These are phyloP conservation scores for Tympanuchus pallidicinctus DNA, from an alignment of 2,113 vertebrate species.

Conservation along the genomic window DNA sequence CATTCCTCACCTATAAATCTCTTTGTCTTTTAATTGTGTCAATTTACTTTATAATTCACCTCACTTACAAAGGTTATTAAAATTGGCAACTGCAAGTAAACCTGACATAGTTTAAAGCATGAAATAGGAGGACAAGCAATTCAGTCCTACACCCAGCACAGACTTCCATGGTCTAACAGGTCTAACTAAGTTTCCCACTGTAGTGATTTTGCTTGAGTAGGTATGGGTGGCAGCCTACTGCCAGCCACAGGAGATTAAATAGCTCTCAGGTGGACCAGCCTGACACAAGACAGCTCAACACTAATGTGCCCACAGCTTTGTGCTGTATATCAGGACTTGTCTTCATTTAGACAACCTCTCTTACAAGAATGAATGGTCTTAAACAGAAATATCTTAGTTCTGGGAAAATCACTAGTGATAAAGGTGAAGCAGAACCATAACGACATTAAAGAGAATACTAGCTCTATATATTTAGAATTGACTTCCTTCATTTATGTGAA, in stretches of 20 bases:
- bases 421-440: neutral
- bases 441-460: neutral
- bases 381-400: neutral
- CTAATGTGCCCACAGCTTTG: neutral
- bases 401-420: neutral
- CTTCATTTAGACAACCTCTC: neutral
- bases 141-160: neutral
- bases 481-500: neutral
- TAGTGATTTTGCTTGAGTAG: neutral
- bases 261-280: neutral
- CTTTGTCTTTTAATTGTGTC: neutral
- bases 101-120: neutral
- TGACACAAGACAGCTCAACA: neutral
- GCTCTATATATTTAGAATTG: neutral
- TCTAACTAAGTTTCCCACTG: neutral
- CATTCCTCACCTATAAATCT: neutral
- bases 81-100: neutral
- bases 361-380: neutral
- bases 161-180: neutral
- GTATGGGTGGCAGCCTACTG: neutral
- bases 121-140: neutral
- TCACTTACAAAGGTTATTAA: neutral
- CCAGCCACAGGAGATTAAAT: neutral
- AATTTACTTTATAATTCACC: neutral
- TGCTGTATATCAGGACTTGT: neutral